Conservation (phyloP, 2,888 invertebrate genomes). For the Apotomis capreana region DNA sequence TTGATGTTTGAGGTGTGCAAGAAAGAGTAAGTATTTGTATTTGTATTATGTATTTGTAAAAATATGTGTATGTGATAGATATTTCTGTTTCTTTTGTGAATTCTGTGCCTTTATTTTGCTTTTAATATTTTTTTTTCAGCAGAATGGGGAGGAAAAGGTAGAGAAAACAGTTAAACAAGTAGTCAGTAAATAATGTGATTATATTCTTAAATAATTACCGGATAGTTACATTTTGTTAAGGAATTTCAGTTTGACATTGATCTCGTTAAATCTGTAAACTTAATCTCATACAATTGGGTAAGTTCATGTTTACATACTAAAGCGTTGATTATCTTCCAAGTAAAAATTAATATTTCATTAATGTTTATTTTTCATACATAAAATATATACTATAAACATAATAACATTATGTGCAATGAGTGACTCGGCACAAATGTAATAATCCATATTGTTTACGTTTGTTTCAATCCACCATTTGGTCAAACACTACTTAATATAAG, state of each 20-base stretch:
- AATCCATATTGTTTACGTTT: slow-evolving; percentile 42
- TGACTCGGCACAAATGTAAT: slow-evolving; percentile 51
- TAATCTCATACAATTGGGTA: slow-evolving; percentile 25
- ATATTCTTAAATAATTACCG: slow-evolving; percentile 70
- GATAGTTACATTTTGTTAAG: slow-evolving; percentile 63
- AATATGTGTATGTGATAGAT: too few relatives aligned
- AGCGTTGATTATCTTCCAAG: slow-evolving; percentile 28
- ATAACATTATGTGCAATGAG: slow-evolving; percentile 47
- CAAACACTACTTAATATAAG: slow-evolving; percentile 65
- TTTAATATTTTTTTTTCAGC: too few relatives aligned
- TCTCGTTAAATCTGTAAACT: slow-evolving; percentile 48
- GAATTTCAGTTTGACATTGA: slow-evolving; percentile 65
- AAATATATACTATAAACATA: slow-evolving; percentile 52
- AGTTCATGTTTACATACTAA: slow-evolving; percentile 33
- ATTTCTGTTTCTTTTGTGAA: too few relatives aligned
- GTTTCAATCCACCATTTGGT: slow-evolving; percentile 33
- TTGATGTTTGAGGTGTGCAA: too few relatives aligned
- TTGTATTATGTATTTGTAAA: too few relatives aligned
- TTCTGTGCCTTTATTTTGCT: too few relatives aligned
- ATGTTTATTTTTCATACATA: slow-evolving; percentile 50
- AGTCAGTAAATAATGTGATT: slow-evolving; percentile 52
- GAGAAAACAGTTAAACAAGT: slow-evolving; percentile 35
- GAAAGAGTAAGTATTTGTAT: too few relatives aligned
- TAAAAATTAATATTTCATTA: slow-evolving; percentile 42
- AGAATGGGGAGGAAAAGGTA: neutral